Evolutionary conservation across 2,888 invertebrate species (phyloP), one percentile per base, ranked within the genome.

Genomic region (Parascotia fuliginaria): DNA sequence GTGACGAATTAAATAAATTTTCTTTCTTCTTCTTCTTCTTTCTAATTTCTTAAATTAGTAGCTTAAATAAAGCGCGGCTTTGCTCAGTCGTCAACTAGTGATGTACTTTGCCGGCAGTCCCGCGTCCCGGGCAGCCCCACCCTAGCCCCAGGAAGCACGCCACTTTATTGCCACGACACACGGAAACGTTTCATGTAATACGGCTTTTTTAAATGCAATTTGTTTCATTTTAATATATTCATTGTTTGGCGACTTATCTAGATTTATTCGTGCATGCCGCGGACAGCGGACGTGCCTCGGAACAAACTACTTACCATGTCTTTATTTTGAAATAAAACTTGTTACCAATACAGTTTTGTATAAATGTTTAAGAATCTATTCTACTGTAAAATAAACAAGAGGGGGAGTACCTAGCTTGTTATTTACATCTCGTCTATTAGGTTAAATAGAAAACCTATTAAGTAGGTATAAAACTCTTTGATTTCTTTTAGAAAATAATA

Each of bases 191-290:
- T 50, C 65, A 47, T 64, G 66, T 66, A 60, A 61, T 58, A 55
- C 42, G 39, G 40, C 60, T 64, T 66, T 67, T 66, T 66, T 64
- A 64, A 66, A 59, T 66, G 52, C 67, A 64, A 67, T 66, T 66
- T 67, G 64, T 67, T 67, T 55, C 42, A 28, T 64, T 67, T 61
- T 67, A 66, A 66, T 64, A 54, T 67, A 67, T 67, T 67, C 65
- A 59, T 67, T 66, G 67, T 54, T 65, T 58, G 44, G 29, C 31
- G 45, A 59, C 55, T 61, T 64, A 67, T 66, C 67, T 66, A 59
- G 67, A 67, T 64, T 50, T 61, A 58, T 19, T 43, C 13, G 13
- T 42, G 51, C 52, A 51, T 39, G 50, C 15, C 48, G 60, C 42
- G 60, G 58, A 66, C 55, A 45, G 13, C 38, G 39, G 39, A 39